Conservation (phyloP, 2,888 invertebrate genomes). For the Sinelater perroti region DNA sequence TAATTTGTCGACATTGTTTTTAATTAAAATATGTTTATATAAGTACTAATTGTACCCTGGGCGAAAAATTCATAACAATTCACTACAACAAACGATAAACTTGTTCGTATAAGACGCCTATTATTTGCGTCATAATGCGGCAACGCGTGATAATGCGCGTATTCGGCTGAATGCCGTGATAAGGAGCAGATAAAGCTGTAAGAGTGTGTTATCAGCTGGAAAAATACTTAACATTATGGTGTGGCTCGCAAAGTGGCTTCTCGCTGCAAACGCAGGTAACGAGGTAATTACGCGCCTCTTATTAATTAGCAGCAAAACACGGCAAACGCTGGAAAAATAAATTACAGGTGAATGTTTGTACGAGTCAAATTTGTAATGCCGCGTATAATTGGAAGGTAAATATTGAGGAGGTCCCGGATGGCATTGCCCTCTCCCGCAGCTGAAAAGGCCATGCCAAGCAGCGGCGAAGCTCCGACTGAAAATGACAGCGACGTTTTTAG, state of each 20-base stretch:
- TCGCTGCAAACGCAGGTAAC: too few relatives aligned
- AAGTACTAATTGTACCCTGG: too few relatives aligned
- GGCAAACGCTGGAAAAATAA: neutral
- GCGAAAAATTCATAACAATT: too few relatives aligned
- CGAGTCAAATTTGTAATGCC: constrained; percentile 2
- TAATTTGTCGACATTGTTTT: too few relatives aligned
- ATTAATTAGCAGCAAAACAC: too few relatives aligned
- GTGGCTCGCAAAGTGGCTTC: too few relatives aligned
- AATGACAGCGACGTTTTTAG: constrained; percentile 24
- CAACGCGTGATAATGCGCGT: neutral
- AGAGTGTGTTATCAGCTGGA: constrained; percentile 6
- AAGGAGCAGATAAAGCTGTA: neutral
- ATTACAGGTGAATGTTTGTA: constrained; percentile 1
- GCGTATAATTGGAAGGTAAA: constrained; percentile 8
- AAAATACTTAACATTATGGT: constrained; percentile 9
- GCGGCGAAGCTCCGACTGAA: constrained; percentile 1
- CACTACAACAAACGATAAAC: constrained; percentile 12
- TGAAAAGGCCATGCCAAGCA: neutral
- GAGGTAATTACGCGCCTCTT: too few relatives aligned
- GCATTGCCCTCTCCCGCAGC: neutral
- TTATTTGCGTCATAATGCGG: constrained; percentile 12
- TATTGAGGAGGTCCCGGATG: neutral
- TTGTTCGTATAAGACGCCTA: too few relatives aligned
- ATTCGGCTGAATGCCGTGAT: constrained; percentile 5
- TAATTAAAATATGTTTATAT: too few relatives aligned